Conservation (phyloP, 1,140 invertebrate genomes). For the Nebria ingens region DNA sequence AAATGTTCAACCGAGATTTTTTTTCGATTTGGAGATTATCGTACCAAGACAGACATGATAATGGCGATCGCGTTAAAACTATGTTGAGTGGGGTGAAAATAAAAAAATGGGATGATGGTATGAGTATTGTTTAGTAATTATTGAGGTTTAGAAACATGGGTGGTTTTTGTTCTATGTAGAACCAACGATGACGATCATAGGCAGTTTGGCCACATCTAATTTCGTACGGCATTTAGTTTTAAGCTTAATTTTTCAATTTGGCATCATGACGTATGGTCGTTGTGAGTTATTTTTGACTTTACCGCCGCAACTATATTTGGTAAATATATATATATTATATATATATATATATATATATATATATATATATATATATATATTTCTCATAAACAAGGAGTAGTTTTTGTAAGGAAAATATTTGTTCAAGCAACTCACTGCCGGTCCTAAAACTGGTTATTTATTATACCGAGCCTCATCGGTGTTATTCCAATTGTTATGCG, state of each 20-base stretch:
- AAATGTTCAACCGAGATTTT: not conserved
- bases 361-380: too few relatives aligned
- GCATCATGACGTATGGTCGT: not conserved
- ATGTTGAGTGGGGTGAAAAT: not conserved
- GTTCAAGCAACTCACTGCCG: conserved; percentile 4
- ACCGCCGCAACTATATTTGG: not conserved
- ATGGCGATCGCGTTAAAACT: not conserved
- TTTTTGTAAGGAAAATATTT: too few relatives aligned
- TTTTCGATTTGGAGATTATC: conserved; percentile 8
- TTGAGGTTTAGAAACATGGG: too few relatives aligned
- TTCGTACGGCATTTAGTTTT: conserved; percentile 7
- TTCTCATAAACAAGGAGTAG: too few relatives aligned
- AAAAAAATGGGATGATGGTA: not conserved
- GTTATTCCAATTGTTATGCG: conserved; percentile 5
- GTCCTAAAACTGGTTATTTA: not conserved
- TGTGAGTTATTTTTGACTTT: conserved; percentile 1
- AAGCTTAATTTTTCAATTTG: conserved; percentile 3
- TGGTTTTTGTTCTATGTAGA: not conserved
- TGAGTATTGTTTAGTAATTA: too few relatives aligned
- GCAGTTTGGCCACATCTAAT: not conserved
- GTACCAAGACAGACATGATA: conserved; percentile 9
- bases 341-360: not conserved
- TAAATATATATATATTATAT: not conserved
- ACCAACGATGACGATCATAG: not conserved
- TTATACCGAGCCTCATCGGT: not conserved